Base-by-base conservation (phyloP, 2,888 invertebrate genomes). In the Dromius quadrimaculatus region DNA sequence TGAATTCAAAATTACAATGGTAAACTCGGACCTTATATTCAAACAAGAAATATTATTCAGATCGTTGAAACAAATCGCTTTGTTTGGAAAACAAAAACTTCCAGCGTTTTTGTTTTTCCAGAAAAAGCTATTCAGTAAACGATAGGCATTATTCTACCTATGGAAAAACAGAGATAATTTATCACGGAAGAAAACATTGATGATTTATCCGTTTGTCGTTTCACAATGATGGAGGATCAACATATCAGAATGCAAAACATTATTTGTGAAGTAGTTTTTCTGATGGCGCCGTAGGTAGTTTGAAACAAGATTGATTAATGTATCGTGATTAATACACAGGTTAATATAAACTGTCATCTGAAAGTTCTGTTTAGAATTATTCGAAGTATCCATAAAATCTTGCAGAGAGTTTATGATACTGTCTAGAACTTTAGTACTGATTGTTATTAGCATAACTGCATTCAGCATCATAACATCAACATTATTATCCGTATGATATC, bases 161-260 rank as follows among this genome's bases (percentile, higher is more conserved):
- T 15, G 50, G 50, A 28, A 54, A 54, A 54, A 54, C 50, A 54
- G 15, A 54, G 50, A 54, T 54, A 54, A 54, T 54, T 54, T 54
- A 54, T 54, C 50, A 32, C 15, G 50, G 28, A 43, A 43, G 65
- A 66, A 66, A 66, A 66, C 57, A 50, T 57, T 54, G 38, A 66
- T 66, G 66, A 66, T 66, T 66, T 66, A 66, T 38, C 36, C 22
- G 66, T 54, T 36, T 41, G 20, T 38, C 50, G 23, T 41, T 41
- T 66, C 50, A 54, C 57, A 66, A 66, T 66, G 66, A 66, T 66
- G 54, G 23, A 66, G 57, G 66, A 66, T 66, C 66, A 66, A 66
- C 66, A 54, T 54, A 54, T 38, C 38, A 54, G 57, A 57, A 54
- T 41, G 66, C 41, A 66, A 57, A 66, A 57, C 66, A 66, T 54